These are phyloP conservation scores for Chymomyza amoena DNA, from an alignment of 2,888 invertebrate species.

Conservation along the genomic window DNA sequence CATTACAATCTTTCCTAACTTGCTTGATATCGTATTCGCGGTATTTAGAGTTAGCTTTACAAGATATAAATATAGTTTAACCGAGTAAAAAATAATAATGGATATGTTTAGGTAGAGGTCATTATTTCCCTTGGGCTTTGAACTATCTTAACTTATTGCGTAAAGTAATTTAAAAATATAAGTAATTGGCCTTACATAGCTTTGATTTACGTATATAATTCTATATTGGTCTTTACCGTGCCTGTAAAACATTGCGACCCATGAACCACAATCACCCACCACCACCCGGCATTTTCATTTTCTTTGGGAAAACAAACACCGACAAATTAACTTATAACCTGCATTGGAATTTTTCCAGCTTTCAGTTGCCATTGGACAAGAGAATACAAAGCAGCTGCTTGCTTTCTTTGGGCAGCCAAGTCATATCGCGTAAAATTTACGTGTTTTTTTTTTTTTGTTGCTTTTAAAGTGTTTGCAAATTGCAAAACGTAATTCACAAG, in stretches of 20 bases:
- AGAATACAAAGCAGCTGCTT: constrained; percentile 34
- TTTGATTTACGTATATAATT: neutral
- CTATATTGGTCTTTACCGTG: neutral
- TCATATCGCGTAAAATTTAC: neutral
- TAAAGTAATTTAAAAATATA: neutral
- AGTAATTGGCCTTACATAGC: neutral
- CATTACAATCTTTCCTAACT: too few species aligned
- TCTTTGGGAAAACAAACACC: neutral
- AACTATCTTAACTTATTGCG: too few species aligned
- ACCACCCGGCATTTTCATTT: neutral
- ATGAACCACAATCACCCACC: neutral
- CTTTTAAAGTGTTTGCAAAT: constrained; percentile 28
- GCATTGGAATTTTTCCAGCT: constrained; percentile 49
- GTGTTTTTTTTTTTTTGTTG: constrained; percentile 1
- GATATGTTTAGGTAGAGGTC: too few species aligned
- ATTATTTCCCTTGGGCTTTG: too few species aligned
- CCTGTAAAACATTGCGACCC: neutral
- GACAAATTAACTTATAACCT: constrained; percentile 33
- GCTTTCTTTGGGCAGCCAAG: neutral
- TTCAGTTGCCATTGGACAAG: constrained; percentile 57
- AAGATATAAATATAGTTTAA: too few species aligned
- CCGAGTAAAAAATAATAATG: too few species aligned
- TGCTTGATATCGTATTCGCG: too few species aligned
- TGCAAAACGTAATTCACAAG: constrained; percentile 57
- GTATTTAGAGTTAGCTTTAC: too few species aligned